These are phyloP conservation scores for Dimorphilus gyrociliatus DNA, from an alignment of 2,888 invertebrate genomes.

Conservation along the genomic window DNA sequence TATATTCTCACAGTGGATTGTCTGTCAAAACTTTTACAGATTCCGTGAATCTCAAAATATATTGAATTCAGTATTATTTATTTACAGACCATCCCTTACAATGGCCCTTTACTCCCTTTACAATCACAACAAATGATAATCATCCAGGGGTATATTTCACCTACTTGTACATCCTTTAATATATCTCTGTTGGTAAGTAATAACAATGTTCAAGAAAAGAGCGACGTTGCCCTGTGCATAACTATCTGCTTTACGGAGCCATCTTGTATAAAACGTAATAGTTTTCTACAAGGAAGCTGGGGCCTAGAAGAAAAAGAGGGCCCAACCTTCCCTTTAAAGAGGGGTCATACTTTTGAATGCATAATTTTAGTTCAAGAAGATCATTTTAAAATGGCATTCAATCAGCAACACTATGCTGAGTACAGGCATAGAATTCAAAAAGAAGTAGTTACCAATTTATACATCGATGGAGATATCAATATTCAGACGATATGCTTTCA, in stretches of 20 bases:
- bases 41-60: too few species aligned
- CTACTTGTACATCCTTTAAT: too few species aligned
- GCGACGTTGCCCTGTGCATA: conserved; percentile 1
- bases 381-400: conserved; percentile 48
- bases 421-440: conserved; percentile 60
- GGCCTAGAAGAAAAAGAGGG: background rate
- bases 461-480: conserved; percentile 54
- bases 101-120: too few species aligned
- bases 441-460: conserved; percentile 53
- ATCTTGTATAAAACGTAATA: background rate
- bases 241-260: background rate
- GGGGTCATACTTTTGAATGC: background rate
- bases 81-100: too few species aligned
- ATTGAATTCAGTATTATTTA: too few species aligned
- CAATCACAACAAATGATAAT: too few species aligned
- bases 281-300: background rate
- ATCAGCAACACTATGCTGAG: conserved; percentile 51
- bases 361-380: conserved; percentile 1
- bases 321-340: conserved; percentile 2
- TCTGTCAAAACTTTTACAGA: too few species aligned
- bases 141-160: too few species aligned
- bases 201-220: too few species aligned
- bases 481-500: conserved; percentile 8
- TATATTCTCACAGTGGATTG: too few species aligned
- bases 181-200: too few species aligned